phyloP scores from a whole-genome alignment of 2,113 vertebrate species.

The Anguilla japonica region DNA sequence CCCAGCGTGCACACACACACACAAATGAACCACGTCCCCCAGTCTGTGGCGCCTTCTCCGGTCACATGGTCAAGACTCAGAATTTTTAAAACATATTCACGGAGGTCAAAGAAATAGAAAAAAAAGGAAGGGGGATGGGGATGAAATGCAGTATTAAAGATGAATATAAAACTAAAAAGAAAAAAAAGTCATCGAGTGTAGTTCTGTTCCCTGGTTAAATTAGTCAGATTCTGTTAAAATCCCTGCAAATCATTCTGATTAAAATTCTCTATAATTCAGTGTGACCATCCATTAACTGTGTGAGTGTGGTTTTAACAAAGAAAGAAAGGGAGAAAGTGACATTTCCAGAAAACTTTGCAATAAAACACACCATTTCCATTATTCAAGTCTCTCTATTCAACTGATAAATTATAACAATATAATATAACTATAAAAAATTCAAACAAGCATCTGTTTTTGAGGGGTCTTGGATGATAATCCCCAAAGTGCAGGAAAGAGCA shows the following conservation, averaged over 20 bases:
- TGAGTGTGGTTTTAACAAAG: background rate
- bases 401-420: conserved; percentile 79
- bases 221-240: conserved; percentile 33
- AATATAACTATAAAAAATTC: conserved; percentile 52
- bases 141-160: background rate
- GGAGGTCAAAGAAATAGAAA: background rate
- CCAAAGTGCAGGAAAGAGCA: conserved; percentile 52
- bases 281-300: conserved; percentile 10
- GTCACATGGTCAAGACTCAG: no score
- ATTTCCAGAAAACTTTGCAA: conserved; percentile 82
- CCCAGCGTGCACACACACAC: background rate
- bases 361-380: conserved; percentile 78
- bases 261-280: conserved; percentile 39
- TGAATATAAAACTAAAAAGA: background rate
- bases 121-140: background rate
- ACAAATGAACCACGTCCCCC: background rate
- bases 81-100: no score
- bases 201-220: conserved; percentile 3
- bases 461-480: conserved; percentile 58
- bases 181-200: background rate
- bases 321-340: conserved; percentile 60
- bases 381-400: conserved; percentile 81
- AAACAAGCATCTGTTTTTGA: conserved; percentile 77
- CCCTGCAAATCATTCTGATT: conserved; percentile 40
- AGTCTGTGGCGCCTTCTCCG: no score